phyloP scores from a whole-genome alignment of 2,888 invertebrate genomes.

The Antheraea yamamai region DNA sequence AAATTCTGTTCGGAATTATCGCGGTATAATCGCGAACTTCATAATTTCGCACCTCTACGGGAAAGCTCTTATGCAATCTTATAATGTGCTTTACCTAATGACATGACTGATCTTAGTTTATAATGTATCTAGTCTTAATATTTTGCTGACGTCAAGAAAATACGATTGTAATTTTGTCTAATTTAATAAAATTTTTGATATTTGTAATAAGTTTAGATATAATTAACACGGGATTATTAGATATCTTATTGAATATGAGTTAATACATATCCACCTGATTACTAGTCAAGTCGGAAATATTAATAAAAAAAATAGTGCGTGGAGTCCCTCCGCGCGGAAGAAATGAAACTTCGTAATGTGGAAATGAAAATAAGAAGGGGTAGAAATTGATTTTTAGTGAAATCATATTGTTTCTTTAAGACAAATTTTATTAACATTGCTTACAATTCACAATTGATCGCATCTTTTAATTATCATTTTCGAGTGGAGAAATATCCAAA shows the following conservation, averaged over 20 bases:
- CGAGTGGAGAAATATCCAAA: too few species aligned
- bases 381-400: too few species aligned
- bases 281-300: slow-evolving; percentile 50
- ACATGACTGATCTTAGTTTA: slow-evolving; percentile 71
- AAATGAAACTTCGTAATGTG: too few species aligned
- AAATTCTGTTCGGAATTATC: background rate
- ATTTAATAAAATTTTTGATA: slow-evolving; percentile 33
- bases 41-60: background rate
- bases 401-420: too few species aligned
- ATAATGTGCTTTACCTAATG: slow-evolving; percentile 54
- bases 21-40: background rate
- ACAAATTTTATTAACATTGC: too few species aligned
- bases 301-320: too few species aligned
- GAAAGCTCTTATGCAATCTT: slow-evolving; percentile 24
- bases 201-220: slow-evolving; percentile 32
- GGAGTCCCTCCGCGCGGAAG: too few species aligned
- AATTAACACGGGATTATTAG: slow-evolving; percentile 9
- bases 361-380: too few species aligned
- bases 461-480: too few species aligned
- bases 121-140: slow-evolving; percentile 65
- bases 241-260: slow-evolving; percentile 36
- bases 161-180: slow-evolving; percentile 35
- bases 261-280: slow-evolving; percentile 67
- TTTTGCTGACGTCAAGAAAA: slow-evolving; percentile 32
- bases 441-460: too few species aligned